Base-by-base conservation (phyloP, 37 sponge, comb jelly and placozoan species). In the Cladorhizidae sp. region DNA sequence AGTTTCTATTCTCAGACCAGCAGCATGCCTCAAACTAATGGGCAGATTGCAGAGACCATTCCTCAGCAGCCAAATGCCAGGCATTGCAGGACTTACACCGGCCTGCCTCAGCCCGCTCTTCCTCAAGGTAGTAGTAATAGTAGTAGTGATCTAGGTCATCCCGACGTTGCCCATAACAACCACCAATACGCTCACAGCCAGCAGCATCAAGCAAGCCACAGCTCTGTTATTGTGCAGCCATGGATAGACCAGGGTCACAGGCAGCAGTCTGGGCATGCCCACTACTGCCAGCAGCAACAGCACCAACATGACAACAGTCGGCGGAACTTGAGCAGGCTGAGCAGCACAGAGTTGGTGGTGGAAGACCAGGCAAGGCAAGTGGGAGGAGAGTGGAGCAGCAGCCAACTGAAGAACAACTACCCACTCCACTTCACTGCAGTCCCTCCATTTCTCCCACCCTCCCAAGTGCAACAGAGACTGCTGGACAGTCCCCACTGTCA, bases 141-240 rank as follows among this genome's bases (percentile, higher is more conserved):
- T 9, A 45, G 49, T 45, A 45, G 5, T 45, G 9, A 12, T 5
- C 49, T 45, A 5, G 8, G 9, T 12, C 49, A 45, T 59, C 61
- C n/a, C n/a, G n/a, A 59, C 3, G 61, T 28, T 6, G 1, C 71
- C 45, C 71, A 41, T 14, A 42, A 51, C 57, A 22, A 22, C 20
- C 37, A 31, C 26, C 57, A 26, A 45, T 45, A 45, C 9, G 8
- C 57, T 45, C 74, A 26, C 57, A 17, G 1, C 6, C 77, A 31
- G 9, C 77, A 40, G 25, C 49, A 28, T 18, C 3, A 45, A 9
- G 49, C 9, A 5, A 45, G 5, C 49, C 49, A 45, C 49, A 45
- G 9, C 49, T 9, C 49, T 37, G n/a, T 50, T 2, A 76, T 76
- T 23, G 77, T 76, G 6, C 77, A 76, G 42, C 77, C 77, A 20